These are phyloP conservation scores for Accipiter virgatus DNA, from an alignment of 2,113 vertebrate species.

Conservation along the genomic window DNA sequence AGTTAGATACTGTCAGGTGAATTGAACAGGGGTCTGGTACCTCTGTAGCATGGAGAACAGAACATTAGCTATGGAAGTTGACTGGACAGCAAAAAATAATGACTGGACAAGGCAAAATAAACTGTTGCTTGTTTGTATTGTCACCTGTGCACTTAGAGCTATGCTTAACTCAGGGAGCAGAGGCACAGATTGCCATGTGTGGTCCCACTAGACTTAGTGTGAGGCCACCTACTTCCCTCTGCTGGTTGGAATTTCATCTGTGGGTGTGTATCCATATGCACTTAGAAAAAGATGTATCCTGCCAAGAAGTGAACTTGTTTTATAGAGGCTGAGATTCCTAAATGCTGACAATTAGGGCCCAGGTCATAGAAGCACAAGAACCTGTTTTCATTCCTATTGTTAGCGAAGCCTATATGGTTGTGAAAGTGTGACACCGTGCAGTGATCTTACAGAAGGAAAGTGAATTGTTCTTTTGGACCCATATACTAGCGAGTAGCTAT, in stretches of 20 bases:
- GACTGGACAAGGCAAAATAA: neutral
- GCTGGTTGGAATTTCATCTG: neutral
- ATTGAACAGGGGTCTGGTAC: neutral
- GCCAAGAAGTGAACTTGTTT: neutral
- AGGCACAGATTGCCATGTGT: neutral
- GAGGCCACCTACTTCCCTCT: neutral
- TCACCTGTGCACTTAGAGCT: neutral
- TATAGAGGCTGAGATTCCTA: neutral
- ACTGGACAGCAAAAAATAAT: neutral
- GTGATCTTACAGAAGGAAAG: neutral
- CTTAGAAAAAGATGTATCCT: neutral
- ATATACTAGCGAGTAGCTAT: neutral
- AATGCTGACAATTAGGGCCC: neutral
- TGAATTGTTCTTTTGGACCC: neutral
- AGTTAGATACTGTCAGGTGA: neutral
- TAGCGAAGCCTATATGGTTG: fast-evolving
- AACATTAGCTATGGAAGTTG: neutral
- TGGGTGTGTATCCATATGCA: fast-evolving
- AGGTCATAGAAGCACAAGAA: neutral
- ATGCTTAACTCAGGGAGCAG: fast-evolving
- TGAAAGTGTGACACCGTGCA: neutral
- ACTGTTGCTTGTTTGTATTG: neutral
- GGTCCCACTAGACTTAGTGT: neutral
- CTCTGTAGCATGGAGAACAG: neutral
- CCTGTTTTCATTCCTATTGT: neutral